Conservation (phyloP, 2,113 vertebrate species). For the Zapus hudsonius region DNA sequence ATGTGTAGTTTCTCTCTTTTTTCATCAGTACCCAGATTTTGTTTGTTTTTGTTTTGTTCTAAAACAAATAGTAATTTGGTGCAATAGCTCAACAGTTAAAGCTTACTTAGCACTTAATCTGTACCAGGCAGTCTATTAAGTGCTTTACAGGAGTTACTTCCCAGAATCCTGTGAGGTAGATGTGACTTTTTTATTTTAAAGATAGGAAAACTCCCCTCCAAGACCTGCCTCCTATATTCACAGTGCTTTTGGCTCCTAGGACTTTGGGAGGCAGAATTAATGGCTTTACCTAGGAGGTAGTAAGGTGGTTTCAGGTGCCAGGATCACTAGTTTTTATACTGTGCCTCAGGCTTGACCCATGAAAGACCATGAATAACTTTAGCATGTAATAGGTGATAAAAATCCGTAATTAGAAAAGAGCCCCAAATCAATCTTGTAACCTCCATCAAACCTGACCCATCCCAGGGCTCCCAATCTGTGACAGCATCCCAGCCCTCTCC, state of each 20-base stretch:
- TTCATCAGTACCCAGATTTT: accelerated
- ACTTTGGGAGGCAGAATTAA: not conserved
- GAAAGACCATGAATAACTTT: not conserved
- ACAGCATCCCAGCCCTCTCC: not conserved
- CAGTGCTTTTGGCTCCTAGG: not conserved
- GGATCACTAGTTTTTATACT: too few relatives aligned
- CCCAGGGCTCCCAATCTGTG: too few relatives aligned
- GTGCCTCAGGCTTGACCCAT: not conserved
- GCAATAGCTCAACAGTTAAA: not conserved
- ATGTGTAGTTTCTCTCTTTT: not conserved
- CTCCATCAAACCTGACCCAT: not conserved
- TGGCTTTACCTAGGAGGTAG: not conserved
- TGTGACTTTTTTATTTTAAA: not conserved
- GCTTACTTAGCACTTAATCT: not conserved
- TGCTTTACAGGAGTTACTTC: not conserved
- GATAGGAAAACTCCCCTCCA: not conserved
- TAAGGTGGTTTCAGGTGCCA: too few relatives aligned
- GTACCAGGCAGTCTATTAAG: too few relatives aligned
- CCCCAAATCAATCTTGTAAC: too few relatives aligned
- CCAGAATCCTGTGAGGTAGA: accelerated
- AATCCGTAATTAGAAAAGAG: not conserved
- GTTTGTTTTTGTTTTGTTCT: not conserved
- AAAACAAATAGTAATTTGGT: not conserved
- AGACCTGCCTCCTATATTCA: not conserved
- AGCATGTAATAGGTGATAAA: not conserved